Conservation (phyloP, 35 echinoderm and acorn worm genomes). For the Strongylocentrotus purpuratus region DNA sequence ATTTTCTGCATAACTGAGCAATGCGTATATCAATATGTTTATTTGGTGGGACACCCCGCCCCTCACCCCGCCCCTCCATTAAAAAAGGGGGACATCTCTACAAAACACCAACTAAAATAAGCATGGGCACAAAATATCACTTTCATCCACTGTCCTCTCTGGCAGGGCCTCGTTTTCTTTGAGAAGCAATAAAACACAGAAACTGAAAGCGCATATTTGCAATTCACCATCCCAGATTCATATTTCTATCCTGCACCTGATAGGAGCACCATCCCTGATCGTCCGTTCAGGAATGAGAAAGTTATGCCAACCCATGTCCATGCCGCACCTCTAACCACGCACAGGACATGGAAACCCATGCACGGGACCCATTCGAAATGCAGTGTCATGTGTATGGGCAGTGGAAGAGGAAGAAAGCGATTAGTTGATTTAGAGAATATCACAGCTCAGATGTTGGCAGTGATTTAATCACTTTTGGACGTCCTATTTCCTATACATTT, state of each 20-base stretch:
- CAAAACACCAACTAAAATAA: too few species aligned
- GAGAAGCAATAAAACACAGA: not conserved
- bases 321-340: not conserved
- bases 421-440: not conserved
- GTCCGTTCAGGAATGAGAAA: not conserved
- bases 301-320: slow-evolving; percentile 3
- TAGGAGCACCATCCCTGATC: not conserved
- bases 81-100: too few species aligned
- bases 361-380: not conserved
- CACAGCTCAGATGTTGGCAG: not conserved
- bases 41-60: too few species aligned
- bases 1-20: too few species aligned
- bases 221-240: not conserved
- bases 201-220: slow-evolving; percentile 11
- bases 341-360: slow-evolving; percentile 9
- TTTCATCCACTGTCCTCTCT: too few species aligned
- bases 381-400: not conserved
- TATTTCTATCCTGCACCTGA: not conserved
- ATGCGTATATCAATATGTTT: too few species aligned
- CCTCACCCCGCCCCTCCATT: too few species aligned
- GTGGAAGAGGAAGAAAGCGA: not conserved
- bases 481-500: not conserved
- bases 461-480: not conserved
- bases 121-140: too few species aligned
- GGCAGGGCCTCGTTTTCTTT: not conserved